A percentile compares a stretch with the other conserved stretches of the same genome.
These are phyloP conservation scores for Scrobipalpa costella DNA, from an alignment of 2,888 invertebrate genomes.

Conservation along the genomic window DNA sequence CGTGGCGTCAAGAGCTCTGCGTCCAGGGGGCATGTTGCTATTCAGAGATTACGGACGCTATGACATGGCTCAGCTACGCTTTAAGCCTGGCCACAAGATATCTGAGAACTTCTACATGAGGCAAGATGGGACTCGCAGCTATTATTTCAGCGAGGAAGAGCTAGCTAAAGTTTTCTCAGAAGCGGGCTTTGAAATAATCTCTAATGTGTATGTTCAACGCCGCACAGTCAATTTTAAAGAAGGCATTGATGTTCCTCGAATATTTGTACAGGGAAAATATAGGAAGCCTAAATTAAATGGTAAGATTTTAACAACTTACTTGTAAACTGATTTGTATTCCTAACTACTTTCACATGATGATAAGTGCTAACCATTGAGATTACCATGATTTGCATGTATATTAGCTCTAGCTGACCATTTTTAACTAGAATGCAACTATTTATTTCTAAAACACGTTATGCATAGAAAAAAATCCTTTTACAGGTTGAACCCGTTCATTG, in stretches of 20 bases:
- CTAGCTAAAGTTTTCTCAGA: constrained; percentile 83
- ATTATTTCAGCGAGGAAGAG: constrained; percentile 90
- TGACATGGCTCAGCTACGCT: constrained; percentile 97
- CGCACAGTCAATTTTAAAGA: constrained; percentile 96
- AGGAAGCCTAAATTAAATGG: constrained; percentile 67
- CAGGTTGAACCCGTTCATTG: neutral
- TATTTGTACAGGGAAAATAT: constrained; percentile 96
- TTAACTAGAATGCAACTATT: neutral
- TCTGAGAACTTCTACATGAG: constrained; percentile 96
- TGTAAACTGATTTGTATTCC: neutral
- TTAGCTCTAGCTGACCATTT: constrained; percentile 75
- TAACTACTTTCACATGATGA: constrained; percentile 60
- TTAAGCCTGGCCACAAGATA: constrained; percentile 95
- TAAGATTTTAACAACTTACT: constrained; percentile 35
- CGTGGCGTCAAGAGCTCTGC: constrained; percentile 84
- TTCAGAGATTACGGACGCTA: constrained; percentile 97
- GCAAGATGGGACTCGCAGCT: constrained; percentile 97
- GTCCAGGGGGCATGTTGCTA: constrained; percentile 89
- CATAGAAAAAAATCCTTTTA: neutral
- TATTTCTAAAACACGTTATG: neutral
- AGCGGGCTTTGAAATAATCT: constrained; percentile 86
- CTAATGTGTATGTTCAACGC: constrained; percentile 90
- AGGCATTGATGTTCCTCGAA: constrained; percentile 93
- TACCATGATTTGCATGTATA: constrained; percentile 78
- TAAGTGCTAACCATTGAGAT: constrained; percentile 76